A percentile compares a stretch with the other conserved stretches of the same genome.
phyloP scores from a whole-genome alignment of 2,888 invertebrate genomes.

The Periphyllus acericola region DNA sequence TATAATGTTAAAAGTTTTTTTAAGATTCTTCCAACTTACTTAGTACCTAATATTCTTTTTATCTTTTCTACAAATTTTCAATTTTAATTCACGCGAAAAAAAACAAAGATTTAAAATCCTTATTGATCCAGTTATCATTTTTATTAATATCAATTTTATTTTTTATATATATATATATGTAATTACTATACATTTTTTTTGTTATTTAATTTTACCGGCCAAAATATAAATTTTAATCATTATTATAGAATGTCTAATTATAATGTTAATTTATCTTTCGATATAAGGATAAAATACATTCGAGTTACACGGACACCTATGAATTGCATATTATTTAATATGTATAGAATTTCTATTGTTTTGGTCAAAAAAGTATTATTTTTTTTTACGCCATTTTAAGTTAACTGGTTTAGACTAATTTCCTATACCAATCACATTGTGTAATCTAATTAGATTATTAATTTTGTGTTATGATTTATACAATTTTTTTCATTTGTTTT shows the following conservation, averaged over 20 bases:
- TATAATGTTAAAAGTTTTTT: constrained; percentile 25
- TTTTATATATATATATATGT: constrained; percentile 44
- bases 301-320: constrained; percentile 33
- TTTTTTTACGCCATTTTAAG: constrained; percentile 51
- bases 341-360: constrained; percentile 12
- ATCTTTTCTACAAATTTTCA: constrained; percentile 58
- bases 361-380: constrained; percentile 58
- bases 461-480: constrained; percentile 58
- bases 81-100: constrained; percentile 23
- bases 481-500: constrained; percentile 57
- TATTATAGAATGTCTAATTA: constrained; percentile 25
- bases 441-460: constrained; percentile 49
- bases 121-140: constrained; percentile 15
- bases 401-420: constrained; percentile 29
- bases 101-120: constrained; percentile 16
- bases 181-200: constrained; percentile 49
- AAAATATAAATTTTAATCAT: constrained; percentile 52
- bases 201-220: constrained; percentile 54
- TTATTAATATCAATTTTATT: constrained; percentile 19
- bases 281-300: constrained; percentile 41
- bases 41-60: constrained; percentile 56
- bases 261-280: constrained; percentile 46
- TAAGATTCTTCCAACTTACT: constrained; percentile 47
- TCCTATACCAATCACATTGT: constrained; percentile 23
- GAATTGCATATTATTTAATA: constrained; percentile 27